Evolutionary conservation across 1,140 invertebrate species (phyloP), one percentile per base, ranked within the genome.

Genomic region (Caenorhabditis latens): DNA sequence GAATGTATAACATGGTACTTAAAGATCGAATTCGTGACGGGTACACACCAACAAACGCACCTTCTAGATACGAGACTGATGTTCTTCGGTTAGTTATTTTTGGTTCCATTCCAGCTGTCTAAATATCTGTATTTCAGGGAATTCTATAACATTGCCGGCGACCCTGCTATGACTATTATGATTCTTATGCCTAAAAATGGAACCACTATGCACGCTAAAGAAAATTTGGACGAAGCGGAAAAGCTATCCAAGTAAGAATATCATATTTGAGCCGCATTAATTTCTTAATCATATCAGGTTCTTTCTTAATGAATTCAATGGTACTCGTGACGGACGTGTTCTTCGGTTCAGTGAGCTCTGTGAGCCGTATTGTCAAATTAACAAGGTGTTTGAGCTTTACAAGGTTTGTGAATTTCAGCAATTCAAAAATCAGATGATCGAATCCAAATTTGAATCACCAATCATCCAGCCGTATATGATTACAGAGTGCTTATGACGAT

Each of bases 1-100:
- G 90, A 42, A 90, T 90, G 86, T 90, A 91, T 79, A 88, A 57
- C 50, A 89, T 91, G 85, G 89, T 90, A 16, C 71, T 91, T 6
- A 91, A 92, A 65, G 91, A 91, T 71, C 85, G 89, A 48, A 92
- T 91, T 48, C 90, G 91, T 43, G 91, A 91, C 84, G 91, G 91
- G 13, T 91, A 91, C 85, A 91, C 91, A n/a, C 91, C 91, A 13
- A 86, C 84, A 19, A 91, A 91, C 83, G 90, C 91, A n/a, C 91
- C 90, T 40, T 92, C 91, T 24, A 79, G 91, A 84, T 87, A 79
- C 21, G 91, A 91, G 79, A 90, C 88, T 40, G 89, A 90, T 42
- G 87, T 90, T 21, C 86, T 91, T 55, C 55, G 83, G 83, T 82
- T 50, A 48, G 46, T 84, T 14, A 55, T 11, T 40, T 43, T 32